A percentile compares a stretch with the other conserved stretches of the same genome.
These are phyloP conservation scores for Empidonax traillii DNA, from an alignment of 2,113 vertebrate species.

Conservation along the genomic window DNA sequence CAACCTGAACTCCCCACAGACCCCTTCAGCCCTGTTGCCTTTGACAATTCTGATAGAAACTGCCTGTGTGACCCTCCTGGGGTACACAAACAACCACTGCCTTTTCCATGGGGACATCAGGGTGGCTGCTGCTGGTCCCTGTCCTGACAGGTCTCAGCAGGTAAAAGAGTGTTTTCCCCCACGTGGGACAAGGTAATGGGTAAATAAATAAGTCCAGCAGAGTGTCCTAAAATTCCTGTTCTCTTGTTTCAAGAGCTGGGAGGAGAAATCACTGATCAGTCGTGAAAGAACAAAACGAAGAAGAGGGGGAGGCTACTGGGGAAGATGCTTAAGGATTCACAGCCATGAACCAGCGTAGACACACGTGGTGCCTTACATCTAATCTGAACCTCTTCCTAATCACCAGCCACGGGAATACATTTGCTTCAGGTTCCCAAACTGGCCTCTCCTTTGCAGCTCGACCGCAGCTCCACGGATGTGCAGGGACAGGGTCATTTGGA, in stretches of 20 bases:
- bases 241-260: background rate
- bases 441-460: background rate
- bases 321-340: background rate
- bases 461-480: background rate
- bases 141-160: background rate
- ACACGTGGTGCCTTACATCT: background rate
- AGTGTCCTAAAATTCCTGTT: background rate
- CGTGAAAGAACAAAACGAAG: background rate
- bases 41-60: background rate
- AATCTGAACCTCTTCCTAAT: background rate
- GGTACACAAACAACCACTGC: fast-evolving
- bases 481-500: background rate
- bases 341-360: background rate
- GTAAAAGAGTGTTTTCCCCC: background rate
- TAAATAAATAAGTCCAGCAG: background rate
- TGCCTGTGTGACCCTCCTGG: background rate
- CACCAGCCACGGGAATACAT: background rate
- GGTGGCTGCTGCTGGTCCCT: background rate
- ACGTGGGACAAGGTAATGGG: fast-evolving
- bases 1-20: background rate
- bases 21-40: background rate
- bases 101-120: fast-evolving
- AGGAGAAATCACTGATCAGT: background rate
- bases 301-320: background rate
- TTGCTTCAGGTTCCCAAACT: background rate